A percentile compares a stretch with the other conserved stretches of the same genome.
phyloP scores from a whole-genome alignment of 2,888 invertebrate species.

The Macaria liturata region DNA sequence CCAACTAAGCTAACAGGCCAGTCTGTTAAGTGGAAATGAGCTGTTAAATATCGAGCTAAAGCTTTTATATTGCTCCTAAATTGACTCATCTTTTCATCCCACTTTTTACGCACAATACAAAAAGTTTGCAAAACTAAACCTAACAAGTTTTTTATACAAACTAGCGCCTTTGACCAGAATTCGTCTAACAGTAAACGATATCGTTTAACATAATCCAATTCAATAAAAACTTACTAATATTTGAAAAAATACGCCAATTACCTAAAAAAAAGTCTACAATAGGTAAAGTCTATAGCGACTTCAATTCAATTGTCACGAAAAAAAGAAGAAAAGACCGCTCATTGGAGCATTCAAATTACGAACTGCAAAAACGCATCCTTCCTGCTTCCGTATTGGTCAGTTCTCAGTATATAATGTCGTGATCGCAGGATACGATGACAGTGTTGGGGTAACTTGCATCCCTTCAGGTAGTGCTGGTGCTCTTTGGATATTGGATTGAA shows the following conservation, averaged over 20 bases:
- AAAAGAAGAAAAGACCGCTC: constrained; percentile 69
- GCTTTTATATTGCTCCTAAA: no score
- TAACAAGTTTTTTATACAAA: no score
- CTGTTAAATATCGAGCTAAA: no score
- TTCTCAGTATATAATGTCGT: constrained; percentile 59
- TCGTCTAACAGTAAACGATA: neutral
- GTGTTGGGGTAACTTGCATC: constrained; percentile 56
- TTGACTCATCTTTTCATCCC: no score
- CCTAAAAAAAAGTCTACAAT: constrained; percentile 21
- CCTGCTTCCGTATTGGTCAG: constrained; percentile 71
- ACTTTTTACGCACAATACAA: no score
- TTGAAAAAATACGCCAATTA: constrained; percentile 28
- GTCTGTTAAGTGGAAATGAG: no score
- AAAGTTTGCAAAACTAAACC: no score
- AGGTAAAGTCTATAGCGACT: neutral
- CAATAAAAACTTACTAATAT: neutral
- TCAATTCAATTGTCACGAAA: constrained; percentile 30
- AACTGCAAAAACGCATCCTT: constrained; percentile 69
- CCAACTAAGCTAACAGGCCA: no score
- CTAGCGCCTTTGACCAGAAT: no score
- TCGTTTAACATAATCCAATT: constrained; percentile 8
- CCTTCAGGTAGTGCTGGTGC: constrained; percentile 46
- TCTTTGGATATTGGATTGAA: constrained; percentile 16
- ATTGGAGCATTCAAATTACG: constrained; percentile 69
- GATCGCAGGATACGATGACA: constrained; percentile 41